Percentiles rank a stretch among this genome's conserved stretches.
phyloP scores from a whole-genome alignment of 92 coral and sea anemone species.

The Actinostola sp. region DNA sequence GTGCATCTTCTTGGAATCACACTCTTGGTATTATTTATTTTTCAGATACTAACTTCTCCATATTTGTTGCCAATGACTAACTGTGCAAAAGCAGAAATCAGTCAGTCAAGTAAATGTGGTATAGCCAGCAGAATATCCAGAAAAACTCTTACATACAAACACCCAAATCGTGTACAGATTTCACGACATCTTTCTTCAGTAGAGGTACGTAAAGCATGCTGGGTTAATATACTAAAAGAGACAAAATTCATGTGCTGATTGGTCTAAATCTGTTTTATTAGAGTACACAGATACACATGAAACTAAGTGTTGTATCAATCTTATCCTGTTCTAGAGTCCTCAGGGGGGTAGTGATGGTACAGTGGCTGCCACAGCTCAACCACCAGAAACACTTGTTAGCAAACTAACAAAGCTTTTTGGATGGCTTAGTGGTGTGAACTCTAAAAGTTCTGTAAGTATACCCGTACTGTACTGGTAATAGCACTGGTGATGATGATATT shows the following conservation, averaged over 20 bases:
- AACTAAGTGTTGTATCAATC: neutral
- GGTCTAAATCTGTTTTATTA: too few relatives aligned
- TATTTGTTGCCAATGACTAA: neutral
- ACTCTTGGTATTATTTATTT: neutral
- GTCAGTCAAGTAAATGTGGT: neutral
- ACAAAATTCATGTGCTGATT: too few relatives aligned
- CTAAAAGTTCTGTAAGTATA: constrained; percentile 66
- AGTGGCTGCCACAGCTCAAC: constrained; percentile 35
- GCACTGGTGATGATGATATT: too few relatives aligned
- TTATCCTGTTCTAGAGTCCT: constrained; percentile 22
- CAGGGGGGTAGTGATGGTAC: constrained; percentile 34
- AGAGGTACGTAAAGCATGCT: constrained; percentile 19
- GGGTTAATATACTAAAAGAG: neutral
- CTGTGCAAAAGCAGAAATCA: neutral
- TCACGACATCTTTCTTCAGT: constrained; percentile 29
- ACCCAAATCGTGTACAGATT: neutral
- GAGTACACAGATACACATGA: neutral
- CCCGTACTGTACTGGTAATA: neutral
- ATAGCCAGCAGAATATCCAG: neutral
- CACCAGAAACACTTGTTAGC: constrained; percentile 49
- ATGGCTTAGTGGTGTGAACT: constrained; percentile 80
- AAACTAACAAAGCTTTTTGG: constrained; percentile 62
- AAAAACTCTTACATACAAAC: constrained; percentile 2
- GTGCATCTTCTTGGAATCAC: too few relatives aligned
- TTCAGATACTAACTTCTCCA: neutral